A percentile compares a stretch with the other conserved stretches of the same genome.
These are phyloP conservation scores for Arrhamphus sclerolepis DNA, from an alignment of 2,797 vertebrate species.

Conservation along the genomic window DNA sequence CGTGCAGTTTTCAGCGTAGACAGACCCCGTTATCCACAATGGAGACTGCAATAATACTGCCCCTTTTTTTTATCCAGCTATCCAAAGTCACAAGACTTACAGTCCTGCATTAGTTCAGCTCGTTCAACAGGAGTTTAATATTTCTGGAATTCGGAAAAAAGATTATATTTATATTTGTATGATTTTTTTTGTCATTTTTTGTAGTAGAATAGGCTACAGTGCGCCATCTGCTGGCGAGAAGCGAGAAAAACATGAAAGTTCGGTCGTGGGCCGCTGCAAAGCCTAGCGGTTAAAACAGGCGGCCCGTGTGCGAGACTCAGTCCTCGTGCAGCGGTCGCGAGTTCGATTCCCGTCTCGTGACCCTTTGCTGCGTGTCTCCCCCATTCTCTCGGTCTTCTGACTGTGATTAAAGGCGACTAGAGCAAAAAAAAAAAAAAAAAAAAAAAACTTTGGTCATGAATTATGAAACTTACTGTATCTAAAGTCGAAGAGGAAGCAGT, in stretches of 20 bases:
- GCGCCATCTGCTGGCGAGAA: slow-evolving; percentile 60
- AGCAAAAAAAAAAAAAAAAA: too few species aligned
- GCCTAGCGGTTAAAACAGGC: too few species aligned
- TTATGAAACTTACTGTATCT: too few species aligned
- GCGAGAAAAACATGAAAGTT: too few species aligned
- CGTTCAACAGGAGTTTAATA: slow-evolving; percentile 5
- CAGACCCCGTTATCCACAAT: slow-evolving; percentile 25
- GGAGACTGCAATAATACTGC: slow-evolving; percentile 2
- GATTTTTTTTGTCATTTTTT: background rate
- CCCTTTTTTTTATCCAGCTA: background rate
- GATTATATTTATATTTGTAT: background rate
- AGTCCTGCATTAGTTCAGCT: background rate
- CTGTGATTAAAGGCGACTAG: too few species aligned
- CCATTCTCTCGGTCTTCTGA: too few species aligned
- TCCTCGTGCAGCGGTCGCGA: too few species aligned
- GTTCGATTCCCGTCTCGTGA: too few species aligned
- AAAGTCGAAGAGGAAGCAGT: background rate
- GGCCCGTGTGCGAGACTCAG: too few species aligned
- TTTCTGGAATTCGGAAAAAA: slow-evolving; percentile 1
- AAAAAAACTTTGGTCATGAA: background rate
- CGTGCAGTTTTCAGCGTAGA: slow-evolving; percentile 34
- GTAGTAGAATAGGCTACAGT: background rate
- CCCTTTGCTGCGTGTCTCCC: too few species aligned
- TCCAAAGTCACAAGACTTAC: background rate
- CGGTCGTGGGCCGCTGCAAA: too few species aligned